phyloP scores from a whole-genome alignment of 2,888 invertebrate genomes.

The Mayetiola destructor region DNA sequence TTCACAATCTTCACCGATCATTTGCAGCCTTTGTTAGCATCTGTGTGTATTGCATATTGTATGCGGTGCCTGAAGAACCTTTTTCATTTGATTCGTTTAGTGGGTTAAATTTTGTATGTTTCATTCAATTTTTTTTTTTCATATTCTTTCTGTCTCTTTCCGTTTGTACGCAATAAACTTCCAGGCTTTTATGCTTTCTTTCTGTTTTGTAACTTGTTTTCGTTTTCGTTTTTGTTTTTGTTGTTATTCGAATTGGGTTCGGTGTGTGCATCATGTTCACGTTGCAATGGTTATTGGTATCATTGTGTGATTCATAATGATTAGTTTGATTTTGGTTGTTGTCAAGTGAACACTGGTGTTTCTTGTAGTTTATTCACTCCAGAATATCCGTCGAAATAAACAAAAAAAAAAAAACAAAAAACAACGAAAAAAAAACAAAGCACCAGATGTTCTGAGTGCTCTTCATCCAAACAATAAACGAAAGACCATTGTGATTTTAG shows the following conservation, averaged over 20 bases:
- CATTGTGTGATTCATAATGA: not conserved
- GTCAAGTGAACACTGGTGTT: constrained; percentile 2
- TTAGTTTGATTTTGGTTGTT: constrained; percentile 11
- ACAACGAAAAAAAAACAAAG: not conserved
- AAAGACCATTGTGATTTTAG: too few species aligned
- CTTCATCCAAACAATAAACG: too few species aligned
- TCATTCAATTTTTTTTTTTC: not conserved
- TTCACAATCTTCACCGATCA: not conserved
- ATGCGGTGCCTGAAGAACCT: not conserved
- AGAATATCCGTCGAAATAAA: not conserved
- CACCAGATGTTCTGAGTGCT: too few species aligned
- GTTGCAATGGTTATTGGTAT: not conserved
- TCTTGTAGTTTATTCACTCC: not conserved
- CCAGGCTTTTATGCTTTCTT: not conserved
- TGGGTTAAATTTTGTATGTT: not conserved
- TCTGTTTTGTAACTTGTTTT: not conserved
- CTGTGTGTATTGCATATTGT: not conserved
- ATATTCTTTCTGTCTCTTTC: not conserved
- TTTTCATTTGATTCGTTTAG: not conserved
- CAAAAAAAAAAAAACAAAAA: not conserved
- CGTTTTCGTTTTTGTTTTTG: not conserved
- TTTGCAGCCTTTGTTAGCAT: not conserved
- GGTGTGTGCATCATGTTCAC: not conserved
- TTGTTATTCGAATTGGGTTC: not conserved
- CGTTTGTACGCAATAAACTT: too few species aligned